Conservation (phyloP, 2,113 vertebrate species). For the Ahaetulla prasina region DNA sequence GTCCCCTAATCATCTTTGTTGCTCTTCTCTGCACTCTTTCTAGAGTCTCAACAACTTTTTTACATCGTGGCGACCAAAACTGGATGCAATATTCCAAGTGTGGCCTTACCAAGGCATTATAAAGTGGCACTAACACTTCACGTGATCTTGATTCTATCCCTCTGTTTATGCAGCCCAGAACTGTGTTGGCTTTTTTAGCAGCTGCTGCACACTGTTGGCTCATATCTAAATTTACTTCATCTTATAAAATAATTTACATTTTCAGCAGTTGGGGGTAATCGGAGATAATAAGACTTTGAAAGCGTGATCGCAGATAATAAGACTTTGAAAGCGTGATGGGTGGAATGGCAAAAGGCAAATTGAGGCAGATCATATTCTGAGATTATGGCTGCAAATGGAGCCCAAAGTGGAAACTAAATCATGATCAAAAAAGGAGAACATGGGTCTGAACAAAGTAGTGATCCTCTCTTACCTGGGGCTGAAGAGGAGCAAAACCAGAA, state of each 20-base stretch:
- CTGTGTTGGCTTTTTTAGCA: too few relatives aligned
- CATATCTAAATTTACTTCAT: too few relatives aligned
- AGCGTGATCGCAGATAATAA: background rate
- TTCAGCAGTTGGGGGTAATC: background rate
- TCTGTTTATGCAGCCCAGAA: too few relatives aligned
- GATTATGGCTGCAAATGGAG: background rate
- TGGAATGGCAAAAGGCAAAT: background rate
- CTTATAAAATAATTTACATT: background rate
- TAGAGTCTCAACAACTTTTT: too few relatives aligned
- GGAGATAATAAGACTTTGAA: rapidly evolving
- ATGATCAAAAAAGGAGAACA: background rate
- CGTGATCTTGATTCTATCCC: too few relatives aligned
- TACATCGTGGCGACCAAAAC: too few relatives aligned
- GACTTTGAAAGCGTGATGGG: background rate
- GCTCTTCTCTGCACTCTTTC: too few relatives aligned
- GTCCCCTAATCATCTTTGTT: too few relatives aligned
- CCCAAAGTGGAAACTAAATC: background rate
- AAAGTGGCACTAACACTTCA: too few relatives aligned
- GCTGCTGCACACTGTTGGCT: too few relatives aligned
- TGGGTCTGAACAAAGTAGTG: rapidly evolving
- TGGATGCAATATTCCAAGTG: too few relatives aligned
- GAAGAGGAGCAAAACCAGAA: slow-evolving; percentile 91
- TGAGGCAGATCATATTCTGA: background rate
- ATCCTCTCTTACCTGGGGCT: slow-evolving; percentile 80
- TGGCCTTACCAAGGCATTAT: too few relatives aligned